Evolutionary conservation across 2,888 invertebrate species (phyloP), one percentile per base, ranked within the genome.

Genomic region (Epinotia brunnichana): DNA sequence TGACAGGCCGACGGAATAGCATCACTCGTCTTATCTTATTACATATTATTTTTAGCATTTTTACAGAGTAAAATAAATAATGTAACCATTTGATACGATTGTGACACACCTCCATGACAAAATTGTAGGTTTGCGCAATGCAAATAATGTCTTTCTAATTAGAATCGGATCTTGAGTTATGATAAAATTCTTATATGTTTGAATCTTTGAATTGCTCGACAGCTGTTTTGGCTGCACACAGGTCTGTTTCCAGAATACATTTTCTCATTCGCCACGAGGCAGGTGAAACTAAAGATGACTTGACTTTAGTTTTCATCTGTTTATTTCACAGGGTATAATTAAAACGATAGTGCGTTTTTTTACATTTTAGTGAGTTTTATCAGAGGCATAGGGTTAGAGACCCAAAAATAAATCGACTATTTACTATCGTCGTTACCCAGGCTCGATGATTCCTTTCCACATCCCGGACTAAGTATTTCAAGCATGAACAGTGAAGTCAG

Each of bases 31-130:
- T 73, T 73, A 73, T 73, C 73, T 56, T 39, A 35, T 11, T 17
- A 53, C 51, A 35, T 72, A 63, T 63, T 73, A 73, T 69, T 63
- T 73, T 73, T 73, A 73, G 69, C 57, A 57, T 29, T 53, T 63
- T 63, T 53, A 29, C 17, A 24, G 29, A 41, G 63, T 73, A 73
- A 63, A 41, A 59, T 73, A 73, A 63, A 73, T 69, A 68, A 29
- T 72, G 44, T 60, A 51, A 64, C 53, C 11, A 48, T 21, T 53
- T 66, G 44, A 68, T 73, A 72, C 41, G 61, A 56, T 57, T 29
- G 57, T 63, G 73, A 73, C 73, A 73, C 73, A 69, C 73, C 73
- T 69, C 69, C 73, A 69, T 66, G n/a, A n/a, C n/a, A n/a, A n/a
- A 56, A n/a, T 41, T 53, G 21, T 10, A 41, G 39, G 51, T 57